Conservation (phyloP, 2,888 invertebrate genomes). For the Falcaria lacertinaria region DNA sequence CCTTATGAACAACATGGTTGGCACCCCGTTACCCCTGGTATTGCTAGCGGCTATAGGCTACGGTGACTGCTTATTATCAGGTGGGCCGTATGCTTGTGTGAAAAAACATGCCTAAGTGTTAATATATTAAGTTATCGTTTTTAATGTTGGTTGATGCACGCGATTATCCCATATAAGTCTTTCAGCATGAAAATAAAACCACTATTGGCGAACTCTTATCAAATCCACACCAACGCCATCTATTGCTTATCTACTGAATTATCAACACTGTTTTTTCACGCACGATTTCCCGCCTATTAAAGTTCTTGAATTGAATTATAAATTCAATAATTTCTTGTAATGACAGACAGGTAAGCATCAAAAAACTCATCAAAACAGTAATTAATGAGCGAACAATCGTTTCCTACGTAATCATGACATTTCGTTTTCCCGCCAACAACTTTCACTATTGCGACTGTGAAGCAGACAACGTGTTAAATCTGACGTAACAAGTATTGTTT, state of each 20-base stretch:
- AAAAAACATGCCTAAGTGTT: too few relatives aligned
- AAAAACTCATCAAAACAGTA: neutral
- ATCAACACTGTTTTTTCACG: neutral
- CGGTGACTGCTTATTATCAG: too few relatives aligned
- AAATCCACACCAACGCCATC: neutral
- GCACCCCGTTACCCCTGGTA: too few relatives aligned
- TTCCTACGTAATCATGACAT: slow-evolving; percentile 21
- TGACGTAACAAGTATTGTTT: neutral
- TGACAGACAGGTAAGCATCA: neutral
- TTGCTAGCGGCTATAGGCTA: too few relatives aligned
- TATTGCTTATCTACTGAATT: neutral
- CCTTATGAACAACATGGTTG: too few relatives aligned
- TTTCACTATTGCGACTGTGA: slow-evolving; percentile 41
- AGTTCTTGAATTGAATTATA: neutral
- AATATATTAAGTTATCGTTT: too few relatives aligned
- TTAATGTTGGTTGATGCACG: too few relatives aligned
- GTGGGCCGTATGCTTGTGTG: too few relatives aligned
- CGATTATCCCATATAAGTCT: too few relatives aligned
- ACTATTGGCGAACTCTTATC: too few relatives aligned
- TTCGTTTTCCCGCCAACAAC: slow-evolving; percentile 24
- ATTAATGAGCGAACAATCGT: slow-evolving; percentile 17
- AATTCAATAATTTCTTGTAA: neutral
- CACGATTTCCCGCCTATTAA: neutral
- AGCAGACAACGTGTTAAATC: neutral
- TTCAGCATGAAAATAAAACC: too few relatives aligned